Evolutionary conservation across 2,888 invertebrate species (phyloP).

Genomic region (Tetragonisca angustula): DNA sequence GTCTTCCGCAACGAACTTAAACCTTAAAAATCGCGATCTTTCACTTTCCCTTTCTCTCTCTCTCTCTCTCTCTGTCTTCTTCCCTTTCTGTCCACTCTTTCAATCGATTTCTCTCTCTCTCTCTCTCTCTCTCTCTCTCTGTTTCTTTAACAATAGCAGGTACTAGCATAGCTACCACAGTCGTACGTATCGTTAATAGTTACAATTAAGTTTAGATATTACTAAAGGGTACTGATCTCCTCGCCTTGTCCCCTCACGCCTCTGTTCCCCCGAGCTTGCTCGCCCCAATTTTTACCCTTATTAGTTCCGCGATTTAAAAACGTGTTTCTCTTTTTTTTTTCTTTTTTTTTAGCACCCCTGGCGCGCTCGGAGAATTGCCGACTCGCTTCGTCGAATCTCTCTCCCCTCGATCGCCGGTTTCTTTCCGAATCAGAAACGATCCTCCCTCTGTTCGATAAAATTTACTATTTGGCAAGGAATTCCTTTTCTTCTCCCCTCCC

Average conservation of each 20-base stretch:
- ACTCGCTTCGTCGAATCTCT: conserved; percentile 36
- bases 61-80: neutral
- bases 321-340: conserved; percentile 17
- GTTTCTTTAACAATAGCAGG: conserved; percentile 84
- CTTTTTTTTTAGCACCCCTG: conserved; percentile 60
- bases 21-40: conserved; percentile 17
- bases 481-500: no score
- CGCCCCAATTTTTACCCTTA: conserved; percentile 54
- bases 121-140: conserved; percentile 36
- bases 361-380: conserved; percentile 62
- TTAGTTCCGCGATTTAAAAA: conserved; percentile 66
- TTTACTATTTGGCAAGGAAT: no score
- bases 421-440: neutral
- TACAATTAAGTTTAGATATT: conserved; percentile 82
- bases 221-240: conserved; percentile 75
- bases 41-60: neutral
- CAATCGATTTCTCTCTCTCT: conserved; percentile 34
- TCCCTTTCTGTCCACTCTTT: conserved; percentile 8
- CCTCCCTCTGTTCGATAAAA: no score
- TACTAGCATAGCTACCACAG: conserved; percentile 85
- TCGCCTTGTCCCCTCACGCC: conserved; percentile 43
- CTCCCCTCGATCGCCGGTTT: neutral
- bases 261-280: conserved; percentile 39
- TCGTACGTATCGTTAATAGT: conserved; percentile 84
- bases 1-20: conserved; percentile 6